Base-by-base conservation (phyloP, 2,797 vertebrate genomes). In the Coregonus suidteri region DNA sequence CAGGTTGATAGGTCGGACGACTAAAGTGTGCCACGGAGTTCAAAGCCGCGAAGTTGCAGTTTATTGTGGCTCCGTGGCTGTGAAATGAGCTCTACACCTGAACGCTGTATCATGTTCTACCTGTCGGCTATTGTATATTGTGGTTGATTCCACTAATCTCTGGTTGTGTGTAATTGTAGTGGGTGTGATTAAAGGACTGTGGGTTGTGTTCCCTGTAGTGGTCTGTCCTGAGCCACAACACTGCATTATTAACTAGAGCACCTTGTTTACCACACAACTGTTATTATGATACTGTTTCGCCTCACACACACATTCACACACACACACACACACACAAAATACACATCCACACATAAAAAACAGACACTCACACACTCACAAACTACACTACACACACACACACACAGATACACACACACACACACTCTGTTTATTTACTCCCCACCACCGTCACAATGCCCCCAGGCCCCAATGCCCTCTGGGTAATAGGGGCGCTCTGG, bases 191-290 rank as follows among this genome's bases (percentile, higher is more conserved):
- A 16, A 16, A 4, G 20, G 53, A 35, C 84, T 85, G 84, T 78
- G 41, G 0, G 83, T 85, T 16, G 34, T 66, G 83, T 84, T 84
- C 82, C 78, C 84, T 52, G 4, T 73, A 86, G 82, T 68, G 87
- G 84, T 85, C 84, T 81, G 79, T 83, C 76, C 84, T 53, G 71
- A 88, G 86, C 83, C 77, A 82, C 84, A 84, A 85, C 77, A 77
- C 80, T 94, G 88, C 91, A 94, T 93, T 92, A 93, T 94, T 94
- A 89, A 94, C 79, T 76, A 81, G 52, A 65, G 56, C 15, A 51
- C 75, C 89, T 92, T 94, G 93, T 94, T 94, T 92, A 90, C 84
- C 73, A 90, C 84, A 93, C 85, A 87, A 82, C 82, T 82, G 52
- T 77, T 87, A 88, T 87, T 47, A 47, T 11, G 41, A 2, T 25